Base-by-base conservation (phyloP, 2,113 vertebrate genomes). In the Ciconia maguari region DNA sequence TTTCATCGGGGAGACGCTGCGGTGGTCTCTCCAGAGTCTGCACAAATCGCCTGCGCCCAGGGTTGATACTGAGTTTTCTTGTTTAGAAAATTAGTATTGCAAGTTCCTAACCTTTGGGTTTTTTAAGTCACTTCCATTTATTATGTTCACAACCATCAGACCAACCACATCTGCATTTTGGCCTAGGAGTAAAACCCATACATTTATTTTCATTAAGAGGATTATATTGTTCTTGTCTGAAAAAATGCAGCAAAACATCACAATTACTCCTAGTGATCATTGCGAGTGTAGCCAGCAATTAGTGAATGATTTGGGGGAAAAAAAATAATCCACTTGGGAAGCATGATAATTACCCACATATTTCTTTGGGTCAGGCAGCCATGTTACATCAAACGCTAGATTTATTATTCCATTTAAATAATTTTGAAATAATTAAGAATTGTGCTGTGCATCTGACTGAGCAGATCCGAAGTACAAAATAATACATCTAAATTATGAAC, bases 371-470 rank as follows among this genome's bases (percentile, higher is more conserved):
- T 97, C 93, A 96, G 84, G 96, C 97, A 97, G 90, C 88, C 95
- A 90, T 81, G 78, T 97, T 87, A 6, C 89, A 96, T 97, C 96
- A 97, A 96, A 93, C 4, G 24, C 32, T 38, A 93, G 91, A 98
- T 98, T 97, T 95, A 97, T 97, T 94, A 91, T 84, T 92, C 82
- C 49, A 70, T 94, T 98, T 94, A 94, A 94, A 95, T 96, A 0
- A 91, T 97, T 97, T 96, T 92, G 92, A 95, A 97, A 96, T 97
- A 97, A 96, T 98, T 98, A 97, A 96, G 94, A 95, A 61, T 91
- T 93, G 78, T 94, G 83, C 80, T 74, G 65, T 95, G 91, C 83
- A 55, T 96, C 96, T 96, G 94, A 97, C 90, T 82, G 95, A 90
- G 77, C 88, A 95, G 87, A 92, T 96, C 70, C 16, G 4, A 94